A percentile compares a stretch with the other conserved stretches of the same genome.
phyloP scores from a whole-genome alignment of 2,888 invertebrate species.

The Megaustenia siamemsis region DNA sequence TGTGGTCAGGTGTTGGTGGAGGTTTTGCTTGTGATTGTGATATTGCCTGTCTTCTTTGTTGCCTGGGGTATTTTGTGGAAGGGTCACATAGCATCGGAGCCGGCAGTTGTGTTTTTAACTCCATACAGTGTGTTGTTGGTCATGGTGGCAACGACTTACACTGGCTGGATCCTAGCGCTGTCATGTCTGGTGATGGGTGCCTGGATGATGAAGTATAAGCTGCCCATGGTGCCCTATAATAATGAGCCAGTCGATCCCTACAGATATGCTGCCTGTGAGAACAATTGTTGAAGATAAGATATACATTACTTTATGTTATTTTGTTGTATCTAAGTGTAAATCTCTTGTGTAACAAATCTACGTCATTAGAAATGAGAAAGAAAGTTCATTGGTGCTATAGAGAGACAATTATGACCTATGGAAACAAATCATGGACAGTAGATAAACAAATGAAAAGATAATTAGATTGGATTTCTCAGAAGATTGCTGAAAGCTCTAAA shows the following conservation, averaged over 20 bases:
- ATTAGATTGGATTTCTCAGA: too few relatives aligned
- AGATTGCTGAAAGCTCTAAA: too few relatives aligned
- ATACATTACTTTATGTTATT: too few relatives aligned
- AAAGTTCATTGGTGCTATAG: too few relatives aligned
- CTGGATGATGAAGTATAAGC: constrained; percentile 71
- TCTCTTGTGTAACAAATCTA: too few relatives aligned
- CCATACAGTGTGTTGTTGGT: constrained; percentile 68
- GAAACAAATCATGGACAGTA: too few relatives aligned
- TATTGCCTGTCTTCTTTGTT: constrained; percentile 66
- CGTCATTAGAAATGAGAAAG: too few relatives aligned
- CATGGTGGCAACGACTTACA: constrained; percentile 67
- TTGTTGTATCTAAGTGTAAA: too few relatives aligned
- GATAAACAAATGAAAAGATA: too few relatives aligned
- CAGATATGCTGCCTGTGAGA: constrained; percentile 30
- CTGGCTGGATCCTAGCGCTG: constrained; percentile 65
- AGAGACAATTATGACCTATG: too few relatives aligned
- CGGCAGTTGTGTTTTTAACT: constrained; percentile 69
- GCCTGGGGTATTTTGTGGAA: constrained; percentile 71
- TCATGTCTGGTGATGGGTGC: constrained; percentile 64
- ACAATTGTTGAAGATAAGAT: too few relatives aligned
- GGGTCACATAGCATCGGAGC: constrained; percentile 64
- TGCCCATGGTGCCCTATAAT: constrained; percentile 62
- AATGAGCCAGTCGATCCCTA: constrained; percentile 33
- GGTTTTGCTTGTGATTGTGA: constrained; percentile 61
- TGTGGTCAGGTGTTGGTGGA: constrained; percentile 62